Percentiles rank a stretch among this genome's conserved stretches.
Evolutionary conservation across 2,797 vertebrate genomes (phyloP).

Genomic region (Girardinus metallicus): DNA sequence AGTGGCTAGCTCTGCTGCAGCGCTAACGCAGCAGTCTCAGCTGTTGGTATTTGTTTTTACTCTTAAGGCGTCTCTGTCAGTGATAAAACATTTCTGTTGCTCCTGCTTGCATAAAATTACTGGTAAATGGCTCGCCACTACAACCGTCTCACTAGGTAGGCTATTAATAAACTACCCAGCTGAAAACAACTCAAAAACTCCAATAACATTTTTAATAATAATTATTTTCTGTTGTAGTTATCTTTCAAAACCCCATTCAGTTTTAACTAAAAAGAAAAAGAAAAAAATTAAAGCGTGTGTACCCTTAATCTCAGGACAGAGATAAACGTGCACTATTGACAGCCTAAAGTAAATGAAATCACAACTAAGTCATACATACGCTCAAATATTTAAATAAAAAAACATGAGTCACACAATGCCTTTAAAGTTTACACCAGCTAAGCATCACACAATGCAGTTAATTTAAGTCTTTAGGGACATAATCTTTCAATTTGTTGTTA

Average conservation of each 20-base stretch:
- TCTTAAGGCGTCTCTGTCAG: neutral
- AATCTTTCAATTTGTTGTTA: slow-evolving; percentile 4
- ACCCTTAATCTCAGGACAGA: slow-evolving; percentile 47
- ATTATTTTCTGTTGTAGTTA: neutral
- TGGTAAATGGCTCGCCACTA: neutral
- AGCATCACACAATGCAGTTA: slow-evolving; percentile 24
- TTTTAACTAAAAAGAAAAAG: neutral
- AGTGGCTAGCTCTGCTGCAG: neutral
- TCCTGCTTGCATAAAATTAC: neutral
- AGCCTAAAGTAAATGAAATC: slow-evolving; percentile 14
- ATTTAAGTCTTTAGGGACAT: neutral
- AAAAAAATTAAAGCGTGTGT: neutral
- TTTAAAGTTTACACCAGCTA: slow-evolving; percentile 64
- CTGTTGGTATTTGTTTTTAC: neutral
- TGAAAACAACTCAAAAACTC: neutral
- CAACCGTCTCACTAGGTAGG: neutral
- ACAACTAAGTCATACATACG: slow-evolving; percentile 8
- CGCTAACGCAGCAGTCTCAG: neutral
- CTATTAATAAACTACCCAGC: neutral
- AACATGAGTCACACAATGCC: slow-evolving; percentile 57
- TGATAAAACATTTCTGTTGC: neutral
- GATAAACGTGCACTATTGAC: slow-evolving; percentile 8
- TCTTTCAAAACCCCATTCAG: neutral
- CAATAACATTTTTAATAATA: neutral
- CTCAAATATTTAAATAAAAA: slow-evolving; percentile 1